Percentiles rank a stretch among this genome's conserved stretches.
Conservation (phyloP, 1,140 invertebrate genomes). For the Pseudomyrmex dendroicus region DNA sequence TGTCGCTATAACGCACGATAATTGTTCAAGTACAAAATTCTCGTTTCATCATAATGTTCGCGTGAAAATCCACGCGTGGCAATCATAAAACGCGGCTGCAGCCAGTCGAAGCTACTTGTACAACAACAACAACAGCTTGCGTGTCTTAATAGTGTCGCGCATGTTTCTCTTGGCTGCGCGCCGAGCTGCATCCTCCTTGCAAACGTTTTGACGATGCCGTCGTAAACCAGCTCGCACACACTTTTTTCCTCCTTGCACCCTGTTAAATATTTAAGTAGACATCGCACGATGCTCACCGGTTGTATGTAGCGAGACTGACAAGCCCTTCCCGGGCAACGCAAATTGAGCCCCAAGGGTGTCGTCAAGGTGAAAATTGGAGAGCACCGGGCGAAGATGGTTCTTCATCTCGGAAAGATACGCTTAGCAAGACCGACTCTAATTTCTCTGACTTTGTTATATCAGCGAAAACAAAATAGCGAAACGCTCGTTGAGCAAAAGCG, state of each 20-base stretch:
- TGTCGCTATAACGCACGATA: neutral
- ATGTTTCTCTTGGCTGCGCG: neutral
- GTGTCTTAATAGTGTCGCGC: neutral
- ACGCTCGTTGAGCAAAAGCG: conserved; percentile 17
- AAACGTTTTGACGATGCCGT: neutral
- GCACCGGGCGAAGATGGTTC: conserved; percentile 60
- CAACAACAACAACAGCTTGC: neutral
- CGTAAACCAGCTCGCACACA: neutral
- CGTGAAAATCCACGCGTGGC: neutral
- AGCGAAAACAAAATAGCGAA: conserved; percentile 40
- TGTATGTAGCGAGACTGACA: conserved; percentile 35
- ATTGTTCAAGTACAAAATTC: neutral
- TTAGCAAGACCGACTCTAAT: conserved; percentile 64
- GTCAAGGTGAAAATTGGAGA: conserved; percentile 71
- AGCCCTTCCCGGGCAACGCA: conserved; percentile 58
- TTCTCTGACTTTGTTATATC: conserved; percentile 62
- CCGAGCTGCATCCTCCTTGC: neutral
- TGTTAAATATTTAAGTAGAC: conserved; percentile 69
- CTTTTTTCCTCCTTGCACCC: neutral
- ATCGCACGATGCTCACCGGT: conserved; percentile 21
- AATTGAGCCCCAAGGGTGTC: conserved; percentile 71
- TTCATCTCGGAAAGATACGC: conserved; percentile 59
- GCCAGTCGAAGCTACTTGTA: neutral
- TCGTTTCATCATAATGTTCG: neutral
- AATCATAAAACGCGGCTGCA: neutral